Conservation (phyloP, 2,888 invertebrate species). For the Slavum lentiscoides region DNA sequence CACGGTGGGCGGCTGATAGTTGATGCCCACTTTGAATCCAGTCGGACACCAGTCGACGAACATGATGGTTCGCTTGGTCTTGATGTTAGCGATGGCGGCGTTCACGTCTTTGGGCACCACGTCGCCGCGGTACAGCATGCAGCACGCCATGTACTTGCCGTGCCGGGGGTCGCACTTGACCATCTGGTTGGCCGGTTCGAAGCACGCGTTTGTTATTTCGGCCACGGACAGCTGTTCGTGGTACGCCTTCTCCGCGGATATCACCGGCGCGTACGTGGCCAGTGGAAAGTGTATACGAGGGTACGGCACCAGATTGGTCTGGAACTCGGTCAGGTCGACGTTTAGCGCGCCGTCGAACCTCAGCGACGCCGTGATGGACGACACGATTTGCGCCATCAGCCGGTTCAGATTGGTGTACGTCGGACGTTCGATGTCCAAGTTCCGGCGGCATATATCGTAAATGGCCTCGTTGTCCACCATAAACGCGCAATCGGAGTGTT, state of each 20-base stretch:
- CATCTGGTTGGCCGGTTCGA: conserved; percentile 66
- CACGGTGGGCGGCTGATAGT: conserved; percentile 71
- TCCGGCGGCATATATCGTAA: conserved; percentile 66
- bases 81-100: conserved; percentile 65
- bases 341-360: conserved; percentile 68
- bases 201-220: conserved; percentile 68
- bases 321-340: conserved; percentile 69
- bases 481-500: conserved; percentile 70
- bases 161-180: conserved; percentile 62
- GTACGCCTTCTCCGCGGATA: conserved; percentile 64
- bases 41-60: conserved; percentile 59
- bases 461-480: conserved; percentile 64
- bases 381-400: conserved; percentile 83
- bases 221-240: conserved; percentile 64
- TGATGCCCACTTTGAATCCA: conserved; percentile 59
- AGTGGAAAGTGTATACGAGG: conserved; percentile 69
- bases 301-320: conserved; percentile 67
- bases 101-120: conserved; percentile 69
- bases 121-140: conserved; percentile 65
- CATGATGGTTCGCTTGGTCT: not conserved
- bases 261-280: conserved; percentile 65
- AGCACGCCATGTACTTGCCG: conserved; percentile 64
- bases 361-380: conserved; percentile 70
- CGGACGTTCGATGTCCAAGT: conserved; percentile 66
- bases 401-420: conserved; percentile 68